These are phyloP conservation scores for Lasioglossum leucozonium DNA, from an alignment of 2,888 invertebrate genomes.

Conservation along the genomic window DNA sequence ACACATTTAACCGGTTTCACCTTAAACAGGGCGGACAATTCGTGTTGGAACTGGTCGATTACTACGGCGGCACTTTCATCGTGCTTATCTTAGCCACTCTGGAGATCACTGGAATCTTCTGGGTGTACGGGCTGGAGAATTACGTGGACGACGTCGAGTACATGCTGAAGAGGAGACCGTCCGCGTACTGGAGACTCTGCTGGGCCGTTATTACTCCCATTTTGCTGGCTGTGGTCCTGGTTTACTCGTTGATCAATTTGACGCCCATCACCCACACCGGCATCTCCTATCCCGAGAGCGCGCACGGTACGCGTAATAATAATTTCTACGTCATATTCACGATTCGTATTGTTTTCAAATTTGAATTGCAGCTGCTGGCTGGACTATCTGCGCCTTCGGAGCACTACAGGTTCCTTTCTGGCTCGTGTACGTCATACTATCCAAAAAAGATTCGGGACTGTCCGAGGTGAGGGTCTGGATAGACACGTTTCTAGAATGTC, in stretches of 20 bases:
- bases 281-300: constrained; percentile 87
- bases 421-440: constrained; percentile 83
- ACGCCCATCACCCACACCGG: constrained; percentile 88
- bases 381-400: constrained; percentile 85
- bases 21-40: constrained; percentile 84
- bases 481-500: neutral
- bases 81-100: constrained; percentile 85
- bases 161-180: constrained; percentile 90
- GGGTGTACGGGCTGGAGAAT: constrained; percentile 87
- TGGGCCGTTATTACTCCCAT: constrained; percentile 92
- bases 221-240: constrained; percentile 89
- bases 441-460: constrained; percentile 54
- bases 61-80: constrained; percentile 85
- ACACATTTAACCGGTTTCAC: neutral
- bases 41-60: constrained; percentile 84
- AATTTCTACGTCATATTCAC: too few species aligned
- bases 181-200: constrained; percentile 92
- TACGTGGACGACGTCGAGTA: constrained; percentile 91
- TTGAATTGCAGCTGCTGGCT: constrained; percentile 84
- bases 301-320: constrained; percentile 85
- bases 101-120: constrained; percentile 84
- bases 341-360: neutral
- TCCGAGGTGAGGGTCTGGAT: constrained; percentile 38
- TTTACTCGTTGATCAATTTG: constrained; percentile 89
- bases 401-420: constrained; percentile 85